Conservation (phyloP, 2,113 vertebrate genomes). For the Leptocoma aspasia region DNA sequence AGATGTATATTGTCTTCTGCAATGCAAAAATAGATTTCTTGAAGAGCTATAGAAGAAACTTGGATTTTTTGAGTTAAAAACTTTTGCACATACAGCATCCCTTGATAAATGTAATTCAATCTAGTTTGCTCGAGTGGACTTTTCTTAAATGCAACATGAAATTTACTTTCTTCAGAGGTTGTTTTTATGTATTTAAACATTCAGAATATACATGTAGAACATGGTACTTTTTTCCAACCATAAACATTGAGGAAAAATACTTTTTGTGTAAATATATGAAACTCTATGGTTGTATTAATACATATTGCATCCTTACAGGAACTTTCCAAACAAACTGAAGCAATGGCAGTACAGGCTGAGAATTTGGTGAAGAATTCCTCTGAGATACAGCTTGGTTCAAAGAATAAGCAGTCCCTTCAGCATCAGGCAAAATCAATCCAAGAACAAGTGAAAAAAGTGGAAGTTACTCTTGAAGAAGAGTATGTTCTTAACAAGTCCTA, state of each 20-base stretch:
- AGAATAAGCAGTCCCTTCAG: conserved; percentile 79
- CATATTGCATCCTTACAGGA: conserved; percentile 73
- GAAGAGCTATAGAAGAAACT: background rate
- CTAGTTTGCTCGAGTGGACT: background rate
- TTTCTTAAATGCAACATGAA: background rate
- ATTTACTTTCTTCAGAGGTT: background rate
- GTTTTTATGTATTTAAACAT: background rate
- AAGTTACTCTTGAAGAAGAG: conserved; percentile 85
- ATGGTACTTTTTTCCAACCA: background rate
- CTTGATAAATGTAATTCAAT: background rate
- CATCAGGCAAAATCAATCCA: conserved; percentile 82
- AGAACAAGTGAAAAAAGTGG: conserved; percentile 81
- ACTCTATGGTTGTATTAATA: background rate
- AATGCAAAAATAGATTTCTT: background rate
- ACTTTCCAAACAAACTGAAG: conserved; percentile 78
- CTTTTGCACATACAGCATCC: background rate
- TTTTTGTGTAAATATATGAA: background rate
- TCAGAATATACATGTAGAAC: background rate
- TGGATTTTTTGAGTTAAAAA: background rate
- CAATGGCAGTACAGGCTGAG: conserved; percentile 76
- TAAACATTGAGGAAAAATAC: background rate
- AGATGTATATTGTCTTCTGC: background rate
- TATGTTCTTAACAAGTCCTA: conserved; percentile 79
- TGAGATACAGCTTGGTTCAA: conserved; percentile 83
- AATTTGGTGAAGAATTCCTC: conserved; percentile 83